Evolutionary conservation across 2,888 invertebrate genomes (phyloP).

Genomic region (Leucophenga montana): DNA sequence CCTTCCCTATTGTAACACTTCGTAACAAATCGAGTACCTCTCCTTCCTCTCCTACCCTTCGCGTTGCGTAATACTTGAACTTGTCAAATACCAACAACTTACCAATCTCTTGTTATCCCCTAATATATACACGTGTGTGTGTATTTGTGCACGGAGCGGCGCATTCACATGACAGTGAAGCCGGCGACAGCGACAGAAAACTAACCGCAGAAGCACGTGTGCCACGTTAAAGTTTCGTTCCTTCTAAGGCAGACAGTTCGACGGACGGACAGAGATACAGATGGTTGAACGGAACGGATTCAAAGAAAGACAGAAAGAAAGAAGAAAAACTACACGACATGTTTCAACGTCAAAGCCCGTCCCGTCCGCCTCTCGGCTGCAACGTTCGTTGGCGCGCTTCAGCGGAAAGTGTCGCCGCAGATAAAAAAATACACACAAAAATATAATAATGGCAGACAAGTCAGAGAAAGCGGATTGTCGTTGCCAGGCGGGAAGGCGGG

Average conservation of each 20-base stretch:
- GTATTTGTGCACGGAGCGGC: conserved; percentile 27
- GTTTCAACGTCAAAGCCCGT: conserved; percentile 49
- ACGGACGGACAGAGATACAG: conserved; percentile 42
- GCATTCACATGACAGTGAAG: conserved; percentile 12
- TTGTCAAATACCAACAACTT: too few species aligned
- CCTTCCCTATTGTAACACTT: too few species aligned
- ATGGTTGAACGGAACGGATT: conserved; percentile 49
- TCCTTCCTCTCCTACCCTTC: too few species aligned
- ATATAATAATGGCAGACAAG: conserved; percentile 37
- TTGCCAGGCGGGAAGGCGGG: not conserved
- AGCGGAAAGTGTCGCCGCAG: conserved; percentile 47
- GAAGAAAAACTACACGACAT: conserved; percentile 56
- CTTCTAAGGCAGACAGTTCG: not conserved
- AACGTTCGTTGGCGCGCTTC: not conserved
- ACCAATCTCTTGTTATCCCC: too few species aligned
- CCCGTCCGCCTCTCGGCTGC: not conserved
- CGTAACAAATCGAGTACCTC: too few species aligned
- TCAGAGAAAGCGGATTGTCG: conserved; percentile 32
- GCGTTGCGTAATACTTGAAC: too few species aligned
- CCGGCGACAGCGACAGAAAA: conserved; percentile 45
- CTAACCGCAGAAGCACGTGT: conserved; percentile 58
- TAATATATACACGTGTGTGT: conserved; percentile 27
- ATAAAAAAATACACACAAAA: conserved; percentile 38
- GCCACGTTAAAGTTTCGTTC: conserved; percentile 3
- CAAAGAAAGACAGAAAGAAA: conserved; percentile 44